These are phyloP conservation scores for Ammodytes marinus DNA, from an alignment of 2,113 vertebrate species.

Conservation along the genomic window DNA sequence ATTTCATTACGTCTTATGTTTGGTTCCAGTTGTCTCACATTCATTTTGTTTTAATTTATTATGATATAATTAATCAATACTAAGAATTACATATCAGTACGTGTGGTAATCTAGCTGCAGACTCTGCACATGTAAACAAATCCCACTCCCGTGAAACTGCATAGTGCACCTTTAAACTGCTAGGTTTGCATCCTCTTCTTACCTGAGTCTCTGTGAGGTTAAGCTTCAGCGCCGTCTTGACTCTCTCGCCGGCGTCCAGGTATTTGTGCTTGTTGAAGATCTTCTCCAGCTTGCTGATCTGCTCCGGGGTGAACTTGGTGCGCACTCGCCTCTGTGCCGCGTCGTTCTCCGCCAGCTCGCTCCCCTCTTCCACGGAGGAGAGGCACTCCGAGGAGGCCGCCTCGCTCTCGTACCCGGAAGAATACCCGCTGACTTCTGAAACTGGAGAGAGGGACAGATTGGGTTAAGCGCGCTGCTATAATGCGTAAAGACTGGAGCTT, in stretches of 20 bases:
- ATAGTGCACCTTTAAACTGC: too few relatives aligned
- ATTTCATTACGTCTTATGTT: too few relatives aligned
- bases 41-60: too few relatives aligned
- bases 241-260: constrained; percentile 83
- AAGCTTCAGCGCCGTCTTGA: constrained; percentile 83
- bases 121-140: too few relatives aligned
- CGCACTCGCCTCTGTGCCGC: constrained; percentile 76
- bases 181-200: not conserved
- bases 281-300: constrained; percentile 86
- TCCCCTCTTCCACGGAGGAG: constrained; percentile 50
- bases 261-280: constrained; percentile 88
- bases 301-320: constrained; percentile 87
- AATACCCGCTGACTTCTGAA: constrained; percentile 80
- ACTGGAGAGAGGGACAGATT: constrained; percentile 37
- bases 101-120: too few relatives aligned
- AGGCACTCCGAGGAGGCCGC: constrained; percentile 59
- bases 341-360: constrained; percentile 34
- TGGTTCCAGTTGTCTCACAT: too few relatives aligned
- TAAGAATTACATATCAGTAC: too few relatives aligned
- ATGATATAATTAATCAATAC: too few relatives aligned
- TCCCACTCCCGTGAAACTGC: too few relatives aligned
- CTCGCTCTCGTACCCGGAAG: constrained; percentile 85
- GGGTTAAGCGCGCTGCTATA: not conserved
- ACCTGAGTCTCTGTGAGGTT: constrained; percentile 89
- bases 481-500: not conserved